A percentile compares a stretch with the other conserved stretches of the same genome.
Conservation (phyloP, 2,113 vertebrate species). For the Pterocles burchelli region DNA sequence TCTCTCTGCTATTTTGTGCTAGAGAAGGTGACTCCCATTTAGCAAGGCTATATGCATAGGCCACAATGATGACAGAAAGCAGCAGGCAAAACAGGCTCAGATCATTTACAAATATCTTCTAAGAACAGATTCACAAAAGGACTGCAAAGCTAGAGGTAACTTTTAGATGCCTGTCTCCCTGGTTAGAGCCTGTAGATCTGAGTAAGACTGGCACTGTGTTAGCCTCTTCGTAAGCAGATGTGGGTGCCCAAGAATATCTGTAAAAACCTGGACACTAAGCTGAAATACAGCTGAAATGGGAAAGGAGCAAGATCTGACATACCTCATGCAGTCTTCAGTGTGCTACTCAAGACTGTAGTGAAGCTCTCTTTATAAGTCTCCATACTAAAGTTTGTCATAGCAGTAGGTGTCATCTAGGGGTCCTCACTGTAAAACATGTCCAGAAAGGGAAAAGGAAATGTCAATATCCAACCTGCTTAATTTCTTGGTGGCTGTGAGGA, state of each 20-base stretch:
- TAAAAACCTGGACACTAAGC: background rate
- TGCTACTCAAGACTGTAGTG: background rate
- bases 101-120: background rate
- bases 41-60: background rate
- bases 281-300: background rate
- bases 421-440: background rate
- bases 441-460: background rate
- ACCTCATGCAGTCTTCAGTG: background rate
- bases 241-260: background rate
- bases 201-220: accelerated
- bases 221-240: background rate
- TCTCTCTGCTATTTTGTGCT: background rate
- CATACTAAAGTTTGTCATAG: background rate
- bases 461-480: background rate
- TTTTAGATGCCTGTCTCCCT: background rate
- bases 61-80: background rate
- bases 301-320: background rate
- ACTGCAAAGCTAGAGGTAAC: background rate
- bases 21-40: accelerated
- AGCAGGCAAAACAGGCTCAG: background rate
- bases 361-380: background rate
- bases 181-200: background rate
- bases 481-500: background rate
- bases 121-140: background rate
- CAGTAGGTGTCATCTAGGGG: background rate